These are phyloP conservation scores for Lordiphosa collinella DNA, from an alignment of 1,140 invertebrate genomes.

Conservation along the genomic window DNA sequence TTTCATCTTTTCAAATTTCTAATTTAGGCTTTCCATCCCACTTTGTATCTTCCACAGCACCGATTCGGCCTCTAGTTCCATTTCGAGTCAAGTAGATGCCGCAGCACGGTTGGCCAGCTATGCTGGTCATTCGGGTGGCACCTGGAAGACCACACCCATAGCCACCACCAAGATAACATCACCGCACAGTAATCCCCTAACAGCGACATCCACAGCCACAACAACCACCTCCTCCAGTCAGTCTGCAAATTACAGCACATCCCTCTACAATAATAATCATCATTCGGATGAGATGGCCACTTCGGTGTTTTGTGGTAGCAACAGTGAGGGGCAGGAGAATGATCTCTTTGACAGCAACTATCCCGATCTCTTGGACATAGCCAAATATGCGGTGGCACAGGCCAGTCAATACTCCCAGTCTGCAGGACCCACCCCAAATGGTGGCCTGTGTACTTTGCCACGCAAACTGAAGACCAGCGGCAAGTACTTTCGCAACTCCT, in stretches of 20 bases:
- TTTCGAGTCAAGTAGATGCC: slow-evolving; percentile 74
- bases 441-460: slow-evolving; percentile 83
- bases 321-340: slow-evolving; percentile 80
- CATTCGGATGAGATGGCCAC: slow-evolving; percentile 63
- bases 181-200: slow-evolving; percentile 79
- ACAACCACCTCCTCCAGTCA: slow-evolving; percentile 36
- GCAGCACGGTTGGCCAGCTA: slow-evolving; percentile 64
- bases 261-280: slow-evolving; percentile 9
- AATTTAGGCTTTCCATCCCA: not conserved
- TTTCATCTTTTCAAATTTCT: too few species aligned
- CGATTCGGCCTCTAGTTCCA: slow-evolving; percentile 70
- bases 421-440: slow-evolving; percentile 47
- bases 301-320: slow-evolving; percentile 71
- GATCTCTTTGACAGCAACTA: slow-evolving; percentile 84
- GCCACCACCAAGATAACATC: slow-evolving; percentile 80
- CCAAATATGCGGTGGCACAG: slow-evolving; percentile 81
- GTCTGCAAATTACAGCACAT: slow-evolving; percentile 14
- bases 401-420: slow-evolving; percentile 38
- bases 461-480: slow-evolving; percentile 80
- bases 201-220: slow-evolving; percentile 26
- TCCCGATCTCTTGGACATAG: slow-evolving; percentile 85
- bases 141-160: slow-evolving; percentile 78
- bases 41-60: slow-evolving; percentile 20
- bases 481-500: slow-evolving; percentile 81
- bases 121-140: slow-evolving; percentile 67